Conservation (phyloP, 2,797 vertebrate genomes). For the Typhlichthys subterraneus region DNA sequence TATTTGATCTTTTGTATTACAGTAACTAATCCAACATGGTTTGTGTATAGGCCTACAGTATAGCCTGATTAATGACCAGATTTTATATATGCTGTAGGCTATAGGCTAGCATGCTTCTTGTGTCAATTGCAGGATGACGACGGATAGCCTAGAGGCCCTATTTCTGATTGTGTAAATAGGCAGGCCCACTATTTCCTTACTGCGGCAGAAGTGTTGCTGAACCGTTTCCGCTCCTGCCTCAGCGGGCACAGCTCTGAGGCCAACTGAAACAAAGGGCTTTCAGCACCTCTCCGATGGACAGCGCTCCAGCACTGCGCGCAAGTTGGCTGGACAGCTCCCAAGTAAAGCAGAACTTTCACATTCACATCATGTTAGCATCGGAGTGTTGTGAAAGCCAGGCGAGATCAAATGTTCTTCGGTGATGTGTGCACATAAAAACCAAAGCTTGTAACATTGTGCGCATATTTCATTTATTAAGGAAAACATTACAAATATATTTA, state of each 20-base stretch:
- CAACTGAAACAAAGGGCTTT: constrained; percentile 71
- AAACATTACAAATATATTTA: constrained; percentile 35
- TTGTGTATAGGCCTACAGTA: too few species aligned
- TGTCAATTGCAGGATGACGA: too few species aligned
- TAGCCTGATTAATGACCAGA: too few species aligned
- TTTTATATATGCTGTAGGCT: too few species aligned
- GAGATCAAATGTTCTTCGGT: constrained; percentile 1
- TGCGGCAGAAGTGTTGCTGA: too few species aligned
- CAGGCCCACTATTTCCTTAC: too few species aligned
- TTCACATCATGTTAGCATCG: not conserved
- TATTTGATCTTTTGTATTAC: too few species aligned
- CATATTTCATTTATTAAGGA: constrained; percentile 58
- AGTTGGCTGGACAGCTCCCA: constrained; percentile 57
- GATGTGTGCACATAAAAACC: constrained; percentile 36
- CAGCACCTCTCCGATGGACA: constrained; percentile 82
- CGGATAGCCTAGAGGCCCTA: too few species aligned
- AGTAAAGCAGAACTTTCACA: constrained; percentile 9
- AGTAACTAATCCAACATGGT: too few species aligned
- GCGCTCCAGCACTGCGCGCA: constrained; percentile 56
- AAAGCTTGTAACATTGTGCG: constrained; percentile 29
- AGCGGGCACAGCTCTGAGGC: not conserved
- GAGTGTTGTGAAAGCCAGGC: not conserved
- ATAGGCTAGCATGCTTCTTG: too few species aligned
- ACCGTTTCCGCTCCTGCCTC: constrained; percentile 21
- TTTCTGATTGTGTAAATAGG: too few species aligned